Evolutionary conservation across 1,140 invertebrate genomes (phyloP), one percentile per base, ranked within the genome.

Genomic region (Goniozus legneri): DNA sequence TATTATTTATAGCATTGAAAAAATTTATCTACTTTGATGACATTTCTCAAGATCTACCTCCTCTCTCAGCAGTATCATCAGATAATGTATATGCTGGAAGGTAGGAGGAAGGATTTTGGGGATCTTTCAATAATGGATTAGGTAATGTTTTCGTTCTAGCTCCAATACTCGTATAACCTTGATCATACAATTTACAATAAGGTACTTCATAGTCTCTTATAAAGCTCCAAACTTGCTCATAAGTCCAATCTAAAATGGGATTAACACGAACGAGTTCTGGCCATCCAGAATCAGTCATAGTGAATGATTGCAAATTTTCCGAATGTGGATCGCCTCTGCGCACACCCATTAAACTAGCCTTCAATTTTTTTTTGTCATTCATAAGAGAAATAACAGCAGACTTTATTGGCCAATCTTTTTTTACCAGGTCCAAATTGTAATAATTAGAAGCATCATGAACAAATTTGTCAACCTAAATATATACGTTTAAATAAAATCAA

Each of bases 191-290:
- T 14, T 76, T 77, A 68, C 95, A 97, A 65, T 96, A 97, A 33
- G 92, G 87, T 35, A 97, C 81, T 50, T 84, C 76, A 33, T 89
- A 77, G 13, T 80, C 66, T 8, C 88, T 69, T 6, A 97, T 77
- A 63, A 95, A 97, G 44, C 81, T 80, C 95, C 95, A 98, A 38
- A 98, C 82, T 60, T 95, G 84, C 32, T 79, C 79, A 67, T 96
- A 97, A 7, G 79, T 81, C 94, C 94, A 98, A 56, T 95, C 82
- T 4, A 97, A 76, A 18, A 98, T 75, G 0, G 95, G 93, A 71
- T 83, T 91, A 7, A 97, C 82, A 18, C 95, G 77, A 79, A 95
- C 86, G 44, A 95, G 77, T 62, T 84, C 76, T 3, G 95, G 93
- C 95, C 95, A 98, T 36, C 78, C 84, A 2, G 77, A 48, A 77